These are phyloP conservation scores for Hormiphora californensis DNA, from an alignment of 37 sponge, comb jelly and placozoan genomes.

Conservation along the genomic window DNA sequence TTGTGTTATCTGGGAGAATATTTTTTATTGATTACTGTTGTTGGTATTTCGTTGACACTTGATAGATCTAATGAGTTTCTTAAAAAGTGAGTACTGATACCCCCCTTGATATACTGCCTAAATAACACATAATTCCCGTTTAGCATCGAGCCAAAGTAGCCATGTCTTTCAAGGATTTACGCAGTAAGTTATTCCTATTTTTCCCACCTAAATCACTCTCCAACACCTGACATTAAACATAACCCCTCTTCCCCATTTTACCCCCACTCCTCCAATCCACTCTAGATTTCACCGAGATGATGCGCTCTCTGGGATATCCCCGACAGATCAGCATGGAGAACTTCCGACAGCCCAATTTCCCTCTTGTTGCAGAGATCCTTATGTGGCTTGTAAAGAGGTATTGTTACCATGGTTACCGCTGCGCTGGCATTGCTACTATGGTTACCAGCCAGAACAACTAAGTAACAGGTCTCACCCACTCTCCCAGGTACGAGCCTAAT, in stretches of 20 bases:
- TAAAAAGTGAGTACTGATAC: no score
- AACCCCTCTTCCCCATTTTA: no score
- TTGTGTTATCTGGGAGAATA: no score
- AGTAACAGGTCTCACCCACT: not conserved
- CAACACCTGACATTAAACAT: not conserved
- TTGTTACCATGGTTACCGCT: not conserved
- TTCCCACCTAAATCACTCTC: not conserved
- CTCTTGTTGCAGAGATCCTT: constrained; percentile 85
- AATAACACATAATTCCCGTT: no score
- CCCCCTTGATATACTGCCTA: no score
- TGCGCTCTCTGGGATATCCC: constrained; percentile 89
- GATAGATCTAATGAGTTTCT: no score
- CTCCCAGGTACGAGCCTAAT: constrained; percentile 81
- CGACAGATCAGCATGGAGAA: constrained; percentile 92
- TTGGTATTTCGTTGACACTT: no score
- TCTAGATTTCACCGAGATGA: constrained; percentile 94
- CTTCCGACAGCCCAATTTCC: constrained; percentile 93
- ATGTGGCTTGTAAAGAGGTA: constrained; percentile 86
- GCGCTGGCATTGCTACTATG: not conserved
- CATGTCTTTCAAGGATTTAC: no score
- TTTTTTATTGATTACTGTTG: no score
- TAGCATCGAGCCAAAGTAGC: no score
- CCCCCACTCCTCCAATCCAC: not conserved
- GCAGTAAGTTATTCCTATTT: not conserved
- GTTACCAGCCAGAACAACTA: not conserved